Base-by-base conservation (phyloP, 1,140 invertebrate species). In the Saxidomus purpurata region DNA sequence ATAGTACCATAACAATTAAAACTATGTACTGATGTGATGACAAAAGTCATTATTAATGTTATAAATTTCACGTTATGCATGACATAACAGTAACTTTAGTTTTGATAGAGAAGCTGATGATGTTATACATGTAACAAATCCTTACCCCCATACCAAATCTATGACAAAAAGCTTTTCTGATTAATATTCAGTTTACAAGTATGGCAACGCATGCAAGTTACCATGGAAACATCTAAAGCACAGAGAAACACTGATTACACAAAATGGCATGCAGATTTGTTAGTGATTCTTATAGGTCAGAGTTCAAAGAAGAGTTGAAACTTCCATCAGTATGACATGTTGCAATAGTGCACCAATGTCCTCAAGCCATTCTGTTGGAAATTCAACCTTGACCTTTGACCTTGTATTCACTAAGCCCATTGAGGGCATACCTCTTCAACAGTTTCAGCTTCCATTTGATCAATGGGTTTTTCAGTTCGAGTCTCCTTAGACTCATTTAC, bases 391-490 rank as follows among this genome's bases (percentile, higher is more conserved):
- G 52, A 59, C 43, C 34, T 38, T 59, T 81, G 52, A 81, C 79
- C 49, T 81, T 49, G 52, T n/a, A 22, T 38, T 36, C 49, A 34
- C 43, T 25, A 25, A 25, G 43, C 74, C 74, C 19, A 40, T 52
- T 77, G 13, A 67, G 40, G 74, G 40, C 74, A 34, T 80, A 79
- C 85, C 76, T 87, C 85, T 55, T 79, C 74, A 22, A 87, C 85
- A 61, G 34, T 36, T 40, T 87, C 85, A 40, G 85, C 85, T 76
- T 87, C 76, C 85, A 67, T 87, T 87, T 87, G 85, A 87, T 87
- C 85, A 61, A 87, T 87, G 4, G 85, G 85, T 87, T 43, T 59
- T 52, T 87, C 85, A 28, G 76, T 79, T 22, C 76, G 85, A 31
- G 85, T 87, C 34, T 87, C 85, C 22, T 47, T 34, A 47, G 85